These are phyloP conservation scores for Neofelis nebulosa DNA, from an alignment of 2,113 vertebrate species.

Conservation along the genomic window DNA sequence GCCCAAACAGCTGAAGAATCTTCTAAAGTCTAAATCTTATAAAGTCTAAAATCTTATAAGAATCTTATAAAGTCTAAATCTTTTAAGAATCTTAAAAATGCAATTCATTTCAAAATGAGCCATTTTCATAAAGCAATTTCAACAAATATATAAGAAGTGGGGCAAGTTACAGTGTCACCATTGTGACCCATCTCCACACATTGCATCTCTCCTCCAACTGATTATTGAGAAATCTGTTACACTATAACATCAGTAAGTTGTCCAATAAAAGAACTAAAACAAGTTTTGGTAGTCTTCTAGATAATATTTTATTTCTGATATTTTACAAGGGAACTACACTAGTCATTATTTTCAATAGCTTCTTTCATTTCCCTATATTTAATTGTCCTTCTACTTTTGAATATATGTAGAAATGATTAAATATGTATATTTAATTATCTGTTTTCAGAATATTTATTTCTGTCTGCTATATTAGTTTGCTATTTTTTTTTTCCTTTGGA, in stretches of 20 bases:
- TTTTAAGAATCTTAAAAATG: neutral
- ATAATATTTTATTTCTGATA: neutral
- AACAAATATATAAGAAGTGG: neutral
- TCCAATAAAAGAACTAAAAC: neutral
- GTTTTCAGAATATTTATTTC: neutral
- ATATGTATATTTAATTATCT: neutral
- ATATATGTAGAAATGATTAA: neutral
- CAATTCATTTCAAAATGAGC: neutral
- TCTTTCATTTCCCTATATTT: neutral
- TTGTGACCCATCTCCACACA: neutral
- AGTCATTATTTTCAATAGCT: neutral
- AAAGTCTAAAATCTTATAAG: neutral
- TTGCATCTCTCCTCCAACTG: neutral
- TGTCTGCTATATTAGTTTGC: neutral
- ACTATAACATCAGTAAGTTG: neutral
- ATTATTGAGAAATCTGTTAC: neutral
- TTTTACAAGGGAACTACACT: neutral
- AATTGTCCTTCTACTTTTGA: neutral
- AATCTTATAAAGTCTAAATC: neutral
- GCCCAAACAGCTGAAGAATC: neutral
- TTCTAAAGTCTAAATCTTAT: neutral
- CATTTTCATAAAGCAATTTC: neutral
- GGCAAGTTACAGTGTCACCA: neutral
- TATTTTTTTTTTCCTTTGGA: neutral
- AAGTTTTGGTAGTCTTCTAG: neutral